phyloP scores from a whole-genome alignment of 2,113 vertebrate species.

The Saimiri boliviensis region DNA sequence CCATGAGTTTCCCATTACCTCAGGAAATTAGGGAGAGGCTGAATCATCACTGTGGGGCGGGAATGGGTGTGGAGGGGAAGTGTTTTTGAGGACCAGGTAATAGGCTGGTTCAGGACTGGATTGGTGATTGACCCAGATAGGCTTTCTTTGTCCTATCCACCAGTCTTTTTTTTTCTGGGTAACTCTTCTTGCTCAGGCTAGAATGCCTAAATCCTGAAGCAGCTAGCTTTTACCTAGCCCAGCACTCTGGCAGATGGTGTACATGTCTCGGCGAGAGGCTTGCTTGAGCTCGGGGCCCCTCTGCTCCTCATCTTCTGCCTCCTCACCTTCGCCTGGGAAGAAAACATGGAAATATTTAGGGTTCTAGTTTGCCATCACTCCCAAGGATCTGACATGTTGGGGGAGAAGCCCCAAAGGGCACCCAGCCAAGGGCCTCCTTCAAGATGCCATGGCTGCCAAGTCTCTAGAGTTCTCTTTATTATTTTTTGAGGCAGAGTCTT shows the following conservation, averaged over 20 bases:
- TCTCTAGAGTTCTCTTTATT: not conserved
- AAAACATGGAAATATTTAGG: not conserved
- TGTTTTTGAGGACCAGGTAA: not conserved
- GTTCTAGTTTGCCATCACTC: not conserved
- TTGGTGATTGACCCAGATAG: not conserved
- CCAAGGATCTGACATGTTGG: not conserved
- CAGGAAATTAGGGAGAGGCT: not conserved
- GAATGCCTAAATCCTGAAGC: not conserved
- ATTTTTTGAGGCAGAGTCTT: too few relatives aligned
- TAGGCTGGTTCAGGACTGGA: not conserved
- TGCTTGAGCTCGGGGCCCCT: constrained; percentile 97
- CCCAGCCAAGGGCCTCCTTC: not conserved
- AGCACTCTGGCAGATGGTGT: constrained; percentile 97
- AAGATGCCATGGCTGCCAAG: not conserved
- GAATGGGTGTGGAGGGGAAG: not conserved
- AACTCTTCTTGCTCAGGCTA: not conserved
- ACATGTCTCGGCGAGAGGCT: constrained; percentile 98
- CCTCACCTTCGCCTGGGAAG: constrained; percentile 87
- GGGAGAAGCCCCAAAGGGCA: not conserved
- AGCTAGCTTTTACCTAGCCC: constrained; percentile 90
- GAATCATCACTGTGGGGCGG: not conserved
- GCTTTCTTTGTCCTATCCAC: not conserved
- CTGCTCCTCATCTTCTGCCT: constrained; percentile 94
- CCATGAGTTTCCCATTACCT: not conserved
- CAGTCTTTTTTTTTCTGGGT: not conserved